These are phyloP conservation scores for Troilus luridus DNA, from an alignment of 2,888 invertebrate species.

Conservation along the genomic window DNA sequence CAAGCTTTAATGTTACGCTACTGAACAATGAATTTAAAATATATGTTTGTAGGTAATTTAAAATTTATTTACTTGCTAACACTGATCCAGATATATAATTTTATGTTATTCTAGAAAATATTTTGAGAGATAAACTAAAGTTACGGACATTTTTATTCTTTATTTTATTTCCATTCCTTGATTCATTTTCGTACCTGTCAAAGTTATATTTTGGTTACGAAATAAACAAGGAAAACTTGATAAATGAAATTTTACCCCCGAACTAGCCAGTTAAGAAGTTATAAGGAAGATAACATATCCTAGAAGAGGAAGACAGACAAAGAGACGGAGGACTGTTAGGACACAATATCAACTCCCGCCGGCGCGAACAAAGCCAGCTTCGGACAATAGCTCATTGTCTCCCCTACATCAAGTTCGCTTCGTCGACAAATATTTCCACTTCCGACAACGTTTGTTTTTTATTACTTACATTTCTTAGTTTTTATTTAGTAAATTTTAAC, in stretches of 20 bases:
- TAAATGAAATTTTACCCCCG: background rate
- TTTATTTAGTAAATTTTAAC: background rate
- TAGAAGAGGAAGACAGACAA: background rate
- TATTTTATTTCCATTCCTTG: background rate
- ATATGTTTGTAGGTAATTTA: too few relatives aligned
- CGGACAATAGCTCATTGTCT: conserved; percentile 12
- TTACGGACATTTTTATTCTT: background rate
- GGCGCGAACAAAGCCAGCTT: background rate
- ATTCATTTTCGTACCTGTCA: background rate
- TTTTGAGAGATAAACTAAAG: too few relatives aligned
- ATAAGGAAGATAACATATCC: background rate
- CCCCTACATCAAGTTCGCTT: background rate
- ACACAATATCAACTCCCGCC: background rate
- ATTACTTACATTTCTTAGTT: background rate
- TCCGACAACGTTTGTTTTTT: background rate
- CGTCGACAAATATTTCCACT: background rate
- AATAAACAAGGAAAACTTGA: background rate
- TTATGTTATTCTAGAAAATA: too few relatives aligned
- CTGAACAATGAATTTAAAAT: too few relatives aligned
- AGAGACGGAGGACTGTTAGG: background rate
- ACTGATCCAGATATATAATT: too few relatives aligned
- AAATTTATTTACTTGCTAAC: too few relatives aligned
- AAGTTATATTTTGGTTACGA: background rate
- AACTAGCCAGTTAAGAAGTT: background rate
- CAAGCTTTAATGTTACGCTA: too few relatives aligned